phyloP scores from a whole-genome alignment of 2,888 invertebrate genomes.

The Polietes domitor region DNA sequence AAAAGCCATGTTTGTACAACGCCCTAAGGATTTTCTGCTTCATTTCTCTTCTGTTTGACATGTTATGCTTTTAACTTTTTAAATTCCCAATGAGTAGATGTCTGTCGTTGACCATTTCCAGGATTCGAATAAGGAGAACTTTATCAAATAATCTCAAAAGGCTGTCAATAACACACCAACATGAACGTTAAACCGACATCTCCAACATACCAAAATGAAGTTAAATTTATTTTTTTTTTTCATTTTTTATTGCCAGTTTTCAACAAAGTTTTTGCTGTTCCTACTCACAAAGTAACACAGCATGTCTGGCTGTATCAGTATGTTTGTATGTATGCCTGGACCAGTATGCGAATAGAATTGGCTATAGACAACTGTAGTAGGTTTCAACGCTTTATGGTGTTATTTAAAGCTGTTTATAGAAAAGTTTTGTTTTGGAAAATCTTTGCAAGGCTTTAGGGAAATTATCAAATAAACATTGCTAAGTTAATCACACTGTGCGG shows the following conservation, averaged over 20 bases:
- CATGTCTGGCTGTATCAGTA: no score
- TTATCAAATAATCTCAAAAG: conserved; percentile 51
- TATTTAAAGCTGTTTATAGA: no score
- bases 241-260: neutral
- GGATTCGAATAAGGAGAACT: conserved; percentile 16
- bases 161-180: conserved; percentile 42
- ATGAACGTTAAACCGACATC: neutral
- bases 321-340: no score
- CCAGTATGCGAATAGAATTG: no score
- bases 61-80: conserved; percentile 39
- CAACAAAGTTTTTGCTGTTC: neutral
- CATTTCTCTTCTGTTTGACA: conserved; percentile 20
- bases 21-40: conserved; percentile 13
- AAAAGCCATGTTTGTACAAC: neutral
- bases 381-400: no score
- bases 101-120: conserved; percentile 16
- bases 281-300: no score
- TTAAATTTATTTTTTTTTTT: conserved; percentile 21
- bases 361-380: no score
- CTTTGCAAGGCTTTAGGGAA: no score
- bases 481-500: no score
- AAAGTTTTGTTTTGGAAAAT: no score
- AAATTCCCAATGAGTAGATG: conserved; percentile 12
- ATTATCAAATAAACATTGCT: no score
- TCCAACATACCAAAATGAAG: conserved; percentile 9